A percentile compares a stretch with the other conserved stretches of the same genome.
Conservation (phyloP, 2,113 vertebrate genomes). For the pig (Sus scrofa) region T2T-Sscrofa CM000813.6:153998501-153999000, state of each 20-base stretch:
- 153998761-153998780: not conserved
- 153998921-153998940: not conserved
- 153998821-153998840: not conserved
- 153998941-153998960: not conserved
- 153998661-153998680: too few species aligned
- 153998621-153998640: not conserved
- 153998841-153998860: constrained; percentile 7
- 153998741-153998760: not conserved
- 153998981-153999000: not conserved
- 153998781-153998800: not conserved
- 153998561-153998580: too few species aligned
- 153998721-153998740: not conserved
- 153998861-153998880: not conserved
- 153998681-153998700: not conserved
- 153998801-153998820: not conserved
- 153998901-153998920: not conserved
- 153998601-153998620: not conserved
- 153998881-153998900: not conserved
- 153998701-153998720: not conserved
- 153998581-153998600: too few species aligned
- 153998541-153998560: too few species aligned
- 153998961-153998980: not conserved
- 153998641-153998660: not conserved
- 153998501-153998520: too few species aligned
- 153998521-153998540: too few species aligned